Percentiles rank a stretch among this genome's conserved stretches.
These are phyloP conservation scores for Caenorhabditis becei DNA, from an alignment of 2,888 invertebrate species.

Conservation along the genomic window DNA sequence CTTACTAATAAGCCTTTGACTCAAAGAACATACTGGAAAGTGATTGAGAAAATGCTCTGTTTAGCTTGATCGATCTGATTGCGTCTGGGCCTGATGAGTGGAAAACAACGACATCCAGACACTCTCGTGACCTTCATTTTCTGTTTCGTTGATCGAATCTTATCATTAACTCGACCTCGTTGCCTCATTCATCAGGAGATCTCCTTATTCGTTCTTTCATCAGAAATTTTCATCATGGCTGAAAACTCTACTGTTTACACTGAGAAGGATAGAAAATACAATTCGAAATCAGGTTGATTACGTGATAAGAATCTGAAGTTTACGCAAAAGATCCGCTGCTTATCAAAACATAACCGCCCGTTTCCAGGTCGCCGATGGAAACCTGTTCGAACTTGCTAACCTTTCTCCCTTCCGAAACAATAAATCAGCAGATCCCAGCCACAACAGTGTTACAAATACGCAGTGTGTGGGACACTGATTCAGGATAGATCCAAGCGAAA, in stretches of 20 bases:
- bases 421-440: slow-evolving; percentile 40
- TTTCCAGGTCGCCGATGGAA: slow-evolving; percentile 32
- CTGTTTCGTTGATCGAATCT: neutral
- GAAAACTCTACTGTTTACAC: no score
- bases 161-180: neutral
- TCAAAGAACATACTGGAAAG: neutral
- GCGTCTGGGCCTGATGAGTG: no score
- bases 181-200: neutral
- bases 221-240: no score
- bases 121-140: neutral
- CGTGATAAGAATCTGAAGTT: slow-evolving; percentile 2
- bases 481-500: slow-evolving; percentile 21
- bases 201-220: no score
- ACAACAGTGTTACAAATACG: slow-evolving; percentile 20
- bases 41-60: neutral
- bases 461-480: slow-evolving; percentile 19
- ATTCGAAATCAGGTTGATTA: slow-evolving; percentile 12
- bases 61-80: no score
- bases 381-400: slow-evolving; percentile 53
- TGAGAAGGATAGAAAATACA: neutral
- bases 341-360: slow-evolving; percentile 37
- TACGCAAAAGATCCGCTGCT: slow-evolving; percentile 22
- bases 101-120: neutral
- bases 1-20: neutral
- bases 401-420: slow-evolving; percentile 45